phyloP scores from a whole-genome alignment of 2,888 invertebrate genomes.

The Acrobeloides nanus region DNA sequence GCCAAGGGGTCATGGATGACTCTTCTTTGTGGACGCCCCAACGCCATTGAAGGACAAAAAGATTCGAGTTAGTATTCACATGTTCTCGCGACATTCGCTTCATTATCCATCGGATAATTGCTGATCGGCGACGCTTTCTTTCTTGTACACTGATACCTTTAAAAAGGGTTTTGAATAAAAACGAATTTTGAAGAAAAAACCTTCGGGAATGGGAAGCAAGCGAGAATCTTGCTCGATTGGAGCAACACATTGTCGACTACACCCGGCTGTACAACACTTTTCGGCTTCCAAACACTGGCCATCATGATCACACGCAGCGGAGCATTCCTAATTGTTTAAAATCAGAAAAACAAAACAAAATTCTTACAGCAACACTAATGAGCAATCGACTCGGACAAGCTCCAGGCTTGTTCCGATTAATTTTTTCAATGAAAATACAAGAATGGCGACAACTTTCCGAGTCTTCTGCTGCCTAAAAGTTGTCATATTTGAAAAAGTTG shows the following conservation, averaged over 20 bases:
- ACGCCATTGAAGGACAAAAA: conserved; percentile 50
- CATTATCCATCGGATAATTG: conserved; percentile 49
- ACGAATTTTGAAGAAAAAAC: too few relatives aligned
- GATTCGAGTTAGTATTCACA: conserved; percentile 34
- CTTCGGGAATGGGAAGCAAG: conserved; percentile 42
- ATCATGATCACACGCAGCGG: conserved; percentile 53
- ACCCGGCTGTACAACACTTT: conserved; percentile 55
- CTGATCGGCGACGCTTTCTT: conserved; percentile 39
- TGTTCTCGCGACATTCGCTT: conserved; percentile 32
- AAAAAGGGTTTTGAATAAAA: too few relatives aligned
- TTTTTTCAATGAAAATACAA: conserved; percentile 53
- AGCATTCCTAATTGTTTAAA: conserved; percentile 46
- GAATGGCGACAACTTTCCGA: conserved; percentile 40
- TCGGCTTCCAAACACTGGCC: conserved; percentile 52
- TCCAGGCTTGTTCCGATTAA: conserved; percentile 53
- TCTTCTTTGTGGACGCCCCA: conserved; percentile 43
- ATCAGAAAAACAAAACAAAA: conserved; percentile 6
- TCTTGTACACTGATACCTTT: conserved; percentile 43
- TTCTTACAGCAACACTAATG: conserved; percentile 1
- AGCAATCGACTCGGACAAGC: conserved; percentile 43
- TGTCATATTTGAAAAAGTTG: neutral
- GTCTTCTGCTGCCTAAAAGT: conserved; percentile 12
- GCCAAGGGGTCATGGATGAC: conserved; percentile 47
- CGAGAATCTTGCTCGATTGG: conserved; percentile 21
- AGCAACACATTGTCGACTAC: conserved; percentile 33